Evolutionary conservation across 2,888 invertebrate species (phyloP), one percentile per base, ranked within the genome.

Genomic region (Allophyes oxyacanthae): DNA sequence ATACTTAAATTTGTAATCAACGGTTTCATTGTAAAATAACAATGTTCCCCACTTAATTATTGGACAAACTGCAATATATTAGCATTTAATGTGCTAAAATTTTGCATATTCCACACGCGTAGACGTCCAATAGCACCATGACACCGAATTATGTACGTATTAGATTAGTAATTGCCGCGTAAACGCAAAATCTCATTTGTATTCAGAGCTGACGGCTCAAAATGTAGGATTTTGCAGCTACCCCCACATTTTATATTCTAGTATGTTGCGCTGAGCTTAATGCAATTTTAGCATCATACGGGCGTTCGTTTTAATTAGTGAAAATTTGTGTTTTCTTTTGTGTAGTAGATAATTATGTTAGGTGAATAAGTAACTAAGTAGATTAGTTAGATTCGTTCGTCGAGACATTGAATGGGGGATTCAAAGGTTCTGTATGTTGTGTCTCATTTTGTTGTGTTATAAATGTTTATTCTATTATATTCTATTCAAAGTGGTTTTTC

Each of bases 111-210:
- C 73, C 46, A 36, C 15, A 28, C 66, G 63, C 66, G 72, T 67
- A 65, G 46, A 66, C 52, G 45, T 56, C 38, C 61, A 66, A 63
- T 58, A 59, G 60, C 52, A 54, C 57, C 67, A 65, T 75, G 76
- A 76, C 77, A 75, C 75, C 70, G 58, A 80, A 85, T 83, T 83
- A 82, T 78, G 75, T 78, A 69, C 70, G 72, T 79, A 80, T 85
- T 82, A 83, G 82, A 81, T 83, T 79, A 78, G 78, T 86, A 84
- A 86, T 86, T 84, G 81, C 77, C 67, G 77, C 70, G 80, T 79
- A 82, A 85, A 83, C 78, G 78, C 70, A 77, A 82, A 82, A 70
- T 52, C 82, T 82, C 78, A 83, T 87, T 75, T 78, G 80, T 83
- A 86, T 84, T 81, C 82, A 70, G 61, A 54, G 55, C 69, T 65